phyloP scores from a whole-genome alignment of 2,888 invertebrate species.

The Cataglyphis rosenhaueri region DNA sequence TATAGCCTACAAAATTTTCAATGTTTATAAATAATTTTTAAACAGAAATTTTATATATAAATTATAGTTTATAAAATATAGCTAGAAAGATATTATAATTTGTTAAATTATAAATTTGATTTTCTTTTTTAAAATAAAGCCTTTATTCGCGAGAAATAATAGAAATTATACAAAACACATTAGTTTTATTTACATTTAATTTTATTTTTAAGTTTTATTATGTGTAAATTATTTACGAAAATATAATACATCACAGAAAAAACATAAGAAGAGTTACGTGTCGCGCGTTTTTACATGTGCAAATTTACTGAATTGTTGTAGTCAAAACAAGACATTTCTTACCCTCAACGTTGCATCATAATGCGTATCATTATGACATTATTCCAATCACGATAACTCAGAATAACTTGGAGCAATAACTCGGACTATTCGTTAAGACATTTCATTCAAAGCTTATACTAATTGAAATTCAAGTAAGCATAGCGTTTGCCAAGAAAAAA shows the following conservation, averaged over 20 bases:
- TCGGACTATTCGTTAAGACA: background rate
- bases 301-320: background rate
- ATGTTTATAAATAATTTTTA: background rate
- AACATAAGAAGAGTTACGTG: background rate
- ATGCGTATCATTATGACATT: conserved; percentile 6
- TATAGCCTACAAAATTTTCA: background rate
- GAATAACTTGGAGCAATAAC: background rate
- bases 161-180: background rate
- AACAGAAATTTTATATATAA: background rate
- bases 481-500: background rate
- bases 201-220: background rate
- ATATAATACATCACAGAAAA: background rate
- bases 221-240: background rate
- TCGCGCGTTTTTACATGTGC: conserved; percentile 5
- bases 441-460: background rate
- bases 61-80: background rate
- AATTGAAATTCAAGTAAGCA: conserved; percentile 4
- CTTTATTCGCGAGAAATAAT: background rate
- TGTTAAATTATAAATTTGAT: background rate
- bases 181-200: background rate
- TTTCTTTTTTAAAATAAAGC: background rate
- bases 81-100: background rate
- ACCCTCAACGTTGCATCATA: conserved; percentile 10
- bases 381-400: background rate
- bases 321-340: background rate